A percentile compares a stretch with the other conserved stretches of the same genome.
Conservation (phyloP, 2,797 vertebrate species). For the Gallinago stenura region DNA sequence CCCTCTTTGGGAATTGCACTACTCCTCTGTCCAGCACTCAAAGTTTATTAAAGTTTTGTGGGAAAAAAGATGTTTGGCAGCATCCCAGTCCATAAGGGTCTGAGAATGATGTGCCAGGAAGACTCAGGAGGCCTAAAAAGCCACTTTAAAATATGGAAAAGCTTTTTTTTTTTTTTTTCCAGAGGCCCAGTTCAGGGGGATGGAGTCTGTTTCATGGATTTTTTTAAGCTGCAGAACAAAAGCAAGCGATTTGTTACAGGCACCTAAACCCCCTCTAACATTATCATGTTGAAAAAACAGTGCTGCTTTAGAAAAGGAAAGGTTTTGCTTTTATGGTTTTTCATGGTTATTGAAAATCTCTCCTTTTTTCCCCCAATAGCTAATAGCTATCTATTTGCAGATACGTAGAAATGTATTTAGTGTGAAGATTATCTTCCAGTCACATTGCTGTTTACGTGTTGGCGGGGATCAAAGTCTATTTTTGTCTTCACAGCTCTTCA, state of each 20-base stretch:
- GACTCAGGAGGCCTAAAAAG: constrained; percentile 38
- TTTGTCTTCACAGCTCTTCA: background rate
- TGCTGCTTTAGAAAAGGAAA: background rate
- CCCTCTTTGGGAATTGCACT: constrained; percentile 58
- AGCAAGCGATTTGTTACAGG: background rate
- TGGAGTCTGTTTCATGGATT: constrained; percentile 24
- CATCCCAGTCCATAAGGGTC: constrained; percentile 66
- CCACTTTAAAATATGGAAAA: constrained; percentile 58
- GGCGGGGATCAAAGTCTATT: constrained; percentile 13
- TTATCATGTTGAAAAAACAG: background rate
- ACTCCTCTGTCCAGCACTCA: constrained; percentile 41
- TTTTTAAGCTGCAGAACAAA: background rate
- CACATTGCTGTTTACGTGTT: background rate
- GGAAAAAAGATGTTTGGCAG: constrained; percentile 74
- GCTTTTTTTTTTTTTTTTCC: background rate
- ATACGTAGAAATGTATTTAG: background rate
- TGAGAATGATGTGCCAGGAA: constrained; percentile 70
- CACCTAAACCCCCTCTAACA: background rate
- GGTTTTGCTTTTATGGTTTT: background rate
- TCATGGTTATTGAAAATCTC: background rate
- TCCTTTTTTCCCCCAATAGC: background rate
- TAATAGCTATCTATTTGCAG: background rate
- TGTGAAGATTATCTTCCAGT: background rate
- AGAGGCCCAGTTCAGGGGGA: constrained; percentile 30
- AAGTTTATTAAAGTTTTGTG: constrained; percentile 72